Evolutionary conservation across 1,140 invertebrate genomes (phyloP), one percentile per base, ranked within the genome.

Genomic region (Parapsyche elsis): DNA sequence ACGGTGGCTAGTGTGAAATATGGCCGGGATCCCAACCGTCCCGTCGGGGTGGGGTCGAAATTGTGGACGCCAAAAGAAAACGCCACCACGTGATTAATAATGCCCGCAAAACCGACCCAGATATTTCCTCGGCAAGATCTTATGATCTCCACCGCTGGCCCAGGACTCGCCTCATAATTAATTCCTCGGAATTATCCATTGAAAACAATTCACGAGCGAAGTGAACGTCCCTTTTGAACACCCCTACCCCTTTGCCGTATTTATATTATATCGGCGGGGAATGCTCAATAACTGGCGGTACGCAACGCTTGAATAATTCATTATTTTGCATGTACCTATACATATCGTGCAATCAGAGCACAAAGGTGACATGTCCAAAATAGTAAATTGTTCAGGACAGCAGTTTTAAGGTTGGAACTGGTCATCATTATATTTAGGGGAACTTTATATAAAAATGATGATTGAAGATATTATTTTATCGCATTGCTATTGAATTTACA

Each of bases 71-170:
- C 2, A 23, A 49, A 10, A 46, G 74, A 53, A 76, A 76, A 61
- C 74, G 44, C 45, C 12, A 38, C n/a, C 38, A 49, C 21, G 49
- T 76, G 75, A 77, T 77, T 77, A 77, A 77, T 77, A 77, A 77
- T 77, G 75, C 30, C 75, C 26, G 26, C 57, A 44, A 38, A 64
- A 64, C 59, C 38, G 57, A 44, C 23, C 38, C 21, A 38, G 46
- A 53, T 49, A 16, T 57, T 19, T 12, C 10, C 45, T 57, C 46
- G 9, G 23, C 24, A 38, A 16, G 73, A 46, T 49, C 71, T 73
- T 57, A 75, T 49, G 73, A 75, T 75, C 73, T 24, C 5, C 49
- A 14, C 49, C 49, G 49, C 49, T 23, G 21, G 14, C 23, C 19
- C 49, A 12, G 21, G 21, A 1, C 64, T 67, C 64, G 21, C 14